A percentile compares a stretch with the other conserved stretches of the same genome.
Conservation (phyloP, 1,140 invertebrate genomes). For the Lithobius niger region DNA sequence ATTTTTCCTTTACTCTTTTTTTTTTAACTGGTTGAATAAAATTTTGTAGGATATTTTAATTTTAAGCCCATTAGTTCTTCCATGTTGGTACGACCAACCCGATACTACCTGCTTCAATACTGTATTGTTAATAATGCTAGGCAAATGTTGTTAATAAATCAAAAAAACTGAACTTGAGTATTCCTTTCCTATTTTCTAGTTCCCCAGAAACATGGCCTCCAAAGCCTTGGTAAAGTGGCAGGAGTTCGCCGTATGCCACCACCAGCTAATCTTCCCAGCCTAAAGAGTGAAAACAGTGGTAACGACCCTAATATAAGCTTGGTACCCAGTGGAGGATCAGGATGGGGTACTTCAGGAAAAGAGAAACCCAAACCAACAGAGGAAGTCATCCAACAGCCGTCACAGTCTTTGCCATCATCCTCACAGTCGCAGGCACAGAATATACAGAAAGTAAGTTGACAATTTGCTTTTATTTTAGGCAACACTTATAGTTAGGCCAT, state of each 20-base stretch:
- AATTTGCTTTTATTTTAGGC: not conserved
- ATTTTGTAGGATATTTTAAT: too few relatives aligned
- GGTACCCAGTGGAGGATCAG: conserved; percentile 54
- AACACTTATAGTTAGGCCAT: too few relatives aligned
- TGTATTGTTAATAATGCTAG: too few relatives aligned
- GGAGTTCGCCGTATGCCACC: conserved; percentile 71
- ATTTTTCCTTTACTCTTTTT: too few relatives aligned
- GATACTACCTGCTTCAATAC: too few relatives aligned
- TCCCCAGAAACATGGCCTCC: conserved; percentile 95
- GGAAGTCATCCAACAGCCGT: conserved; percentile 26
- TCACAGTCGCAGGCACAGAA: conserved; percentile 26
- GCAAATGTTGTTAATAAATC: too few relatives aligned
- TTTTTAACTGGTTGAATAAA: too few relatives aligned
- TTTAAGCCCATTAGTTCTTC: too few relatives aligned
- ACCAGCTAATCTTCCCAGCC: conserved; percentile 91
- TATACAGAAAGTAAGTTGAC: conserved; percentile 20
- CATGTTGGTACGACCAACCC: too few relatives aligned
- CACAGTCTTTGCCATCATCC: conserved; percentile 17
- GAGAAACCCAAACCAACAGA: conserved; percentile 31
- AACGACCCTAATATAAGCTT: conserved; percentile 57
- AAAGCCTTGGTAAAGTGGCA: conserved; percentile 94
- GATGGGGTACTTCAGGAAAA: conserved; percentile 47
- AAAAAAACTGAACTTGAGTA: too few relatives aligned
- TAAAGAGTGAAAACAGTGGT: conserved; percentile 81
- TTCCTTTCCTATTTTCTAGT: conserved; percentile 41